Percentiles rank a stretch among this genome's conserved stretches.
Evolutionary conservation across 2,888 invertebrate species (phyloP).

Genomic region (Drosophila quasianomalipes): DNA sequence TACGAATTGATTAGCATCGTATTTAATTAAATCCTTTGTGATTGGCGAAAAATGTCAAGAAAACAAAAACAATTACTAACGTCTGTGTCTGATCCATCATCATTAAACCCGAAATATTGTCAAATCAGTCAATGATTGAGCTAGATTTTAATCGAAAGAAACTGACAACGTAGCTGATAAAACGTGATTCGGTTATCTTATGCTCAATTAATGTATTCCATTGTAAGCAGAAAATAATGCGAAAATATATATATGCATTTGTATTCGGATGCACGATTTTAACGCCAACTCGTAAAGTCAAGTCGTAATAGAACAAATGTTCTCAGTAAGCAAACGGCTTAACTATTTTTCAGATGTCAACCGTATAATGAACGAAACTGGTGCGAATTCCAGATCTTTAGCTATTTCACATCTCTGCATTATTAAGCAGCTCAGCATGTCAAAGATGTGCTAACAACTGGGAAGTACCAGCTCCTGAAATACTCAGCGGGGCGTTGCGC

Average conservation of each 20-base stretch:
- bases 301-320: background rate
- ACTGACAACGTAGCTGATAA: slow-evolving; percentile 3
- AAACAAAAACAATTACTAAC: slow-evolving; percentile 11
- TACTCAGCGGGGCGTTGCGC: slow-evolving; percentile 27
- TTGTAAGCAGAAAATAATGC: background rate
- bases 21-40: slow-evolving; percentile 63
- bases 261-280: background rate
- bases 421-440: slow-evolving; percentile 69
- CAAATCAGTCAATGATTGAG: slow-evolving; percentile 26
- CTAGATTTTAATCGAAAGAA: slow-evolving; percentile 53
- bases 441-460: slow-evolving; percentile 69
- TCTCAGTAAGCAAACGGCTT: slow-evolving; percentile 5
- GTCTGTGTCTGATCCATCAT: slow-evolving; percentile 42
- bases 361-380: slow-evolving; percentile 51
- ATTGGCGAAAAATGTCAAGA: slow-evolving; percentile 11
- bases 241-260: background rate
- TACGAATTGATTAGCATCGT: slow-evolving; percentile 48
- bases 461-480: slow-evolving; percentile 11
- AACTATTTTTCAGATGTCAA: background rate
- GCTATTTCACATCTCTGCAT: slow-evolving; percentile 69
- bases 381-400: slow-evolving; percentile 48
- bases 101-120: slow-evolving; percentile 33
- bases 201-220: background rate
- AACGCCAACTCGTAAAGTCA: background rate
- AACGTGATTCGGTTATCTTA: slow-evolving; percentile 29